Evolutionary conservation across 2,888 invertebrate genomes (phyloP).

Genomic region (Agrochola circellaris): DNA sequence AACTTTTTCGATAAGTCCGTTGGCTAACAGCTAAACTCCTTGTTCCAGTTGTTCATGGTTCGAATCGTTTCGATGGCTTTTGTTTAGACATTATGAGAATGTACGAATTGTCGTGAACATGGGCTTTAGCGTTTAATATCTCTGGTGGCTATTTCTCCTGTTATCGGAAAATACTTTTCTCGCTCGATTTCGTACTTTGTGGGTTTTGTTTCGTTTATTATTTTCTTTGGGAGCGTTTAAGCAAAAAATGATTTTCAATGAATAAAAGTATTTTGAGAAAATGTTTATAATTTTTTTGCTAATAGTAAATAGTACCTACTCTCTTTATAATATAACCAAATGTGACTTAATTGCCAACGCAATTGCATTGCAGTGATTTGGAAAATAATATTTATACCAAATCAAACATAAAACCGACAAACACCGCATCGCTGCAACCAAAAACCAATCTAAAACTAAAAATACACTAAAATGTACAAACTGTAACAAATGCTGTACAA

Average conservation of each 20-base stretch:
- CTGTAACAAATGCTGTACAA: slow-evolving; percentile 41
- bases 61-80: slow-evolving; percentile 78
- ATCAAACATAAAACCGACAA: slow-evolving; percentile 20
- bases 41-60: slow-evolving; percentile 74
- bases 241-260: neutral
- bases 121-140: slow-evolving; percentile 77
- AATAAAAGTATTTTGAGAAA: neutral
- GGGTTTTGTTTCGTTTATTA: slow-evolving; percentile 56
- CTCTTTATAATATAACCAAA: neutral
- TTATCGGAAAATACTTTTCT: slow-evolving; percentile 76
- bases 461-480: slow-evolving; percentile 38
- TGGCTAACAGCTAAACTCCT: slow-evolving; percentile 76
- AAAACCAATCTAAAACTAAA: slow-evolving; percentile 47
- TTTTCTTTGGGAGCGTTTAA: slow-evolving; percentile 16
- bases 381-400: slow-evolving; percentile 10
- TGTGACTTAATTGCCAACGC: neutral
- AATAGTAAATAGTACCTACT: neutral
- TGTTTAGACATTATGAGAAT: slow-evolving; percentile 84
- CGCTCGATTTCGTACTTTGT: slow-evolving; percentile 56
- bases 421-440: slow-evolving; percentile 13
- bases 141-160: slow-evolving; percentile 71
- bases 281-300: neutral
- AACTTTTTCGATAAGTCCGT: slow-evolving; percentile 82
- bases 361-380: neutral
- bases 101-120: slow-evolving; percentile 81